Conservation (phyloP, 2,888 invertebrate genomes). For the Chymomyza amoena region DNA sequence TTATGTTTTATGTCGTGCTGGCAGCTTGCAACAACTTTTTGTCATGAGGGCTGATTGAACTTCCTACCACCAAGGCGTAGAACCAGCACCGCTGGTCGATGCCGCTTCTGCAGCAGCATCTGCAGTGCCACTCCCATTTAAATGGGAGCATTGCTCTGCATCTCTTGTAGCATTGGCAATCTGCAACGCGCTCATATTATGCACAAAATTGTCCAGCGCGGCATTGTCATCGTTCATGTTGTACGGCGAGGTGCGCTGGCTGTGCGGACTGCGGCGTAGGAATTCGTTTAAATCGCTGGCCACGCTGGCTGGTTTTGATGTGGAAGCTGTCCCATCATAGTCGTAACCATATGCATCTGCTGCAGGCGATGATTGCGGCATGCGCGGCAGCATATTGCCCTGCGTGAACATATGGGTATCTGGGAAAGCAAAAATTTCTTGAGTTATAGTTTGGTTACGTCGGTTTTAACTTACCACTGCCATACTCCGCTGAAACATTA, state of each 20-base stretch:
- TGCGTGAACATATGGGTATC: constrained; percentile 87
- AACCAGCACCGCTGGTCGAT: constrained; percentile 29
- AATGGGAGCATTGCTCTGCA: constrained; percentile 71
- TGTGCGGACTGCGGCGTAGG: constrained; percentile 77
- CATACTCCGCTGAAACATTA: constrained; percentile 63
- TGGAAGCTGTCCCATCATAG: constrained; percentile 83
- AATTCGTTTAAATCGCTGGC: constrained; percentile 88
- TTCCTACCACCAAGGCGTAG: constrained; percentile 60
- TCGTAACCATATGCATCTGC: constrained; percentile 93
- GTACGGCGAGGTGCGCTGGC: constrained; percentile 76
- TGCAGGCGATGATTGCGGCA: constrained; percentile 81
- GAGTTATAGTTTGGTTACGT: not conserved
- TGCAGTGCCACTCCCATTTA: constrained; percentile 58
- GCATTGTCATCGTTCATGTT: constrained; percentile 71
- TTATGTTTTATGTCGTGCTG: constrained; percentile 21
- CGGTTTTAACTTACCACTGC: constrained; percentile 48
- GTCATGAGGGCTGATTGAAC: constrained; percentile 46
- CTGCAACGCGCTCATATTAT: constrained; percentile 75
- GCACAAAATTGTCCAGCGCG: constrained; percentile 75
- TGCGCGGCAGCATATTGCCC: constrained; percentile 84
- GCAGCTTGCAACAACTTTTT: constrained; percentile 36
- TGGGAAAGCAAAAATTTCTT: constrained; percentile 15
- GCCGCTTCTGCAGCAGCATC: constrained; percentile 32
- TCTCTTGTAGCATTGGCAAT: constrained; percentile 60
- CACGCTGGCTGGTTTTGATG: constrained; percentile 79